phyloP scores from a whole-genome alignment of 1,140 invertebrate species.

The Asobara japonica region DNA sequence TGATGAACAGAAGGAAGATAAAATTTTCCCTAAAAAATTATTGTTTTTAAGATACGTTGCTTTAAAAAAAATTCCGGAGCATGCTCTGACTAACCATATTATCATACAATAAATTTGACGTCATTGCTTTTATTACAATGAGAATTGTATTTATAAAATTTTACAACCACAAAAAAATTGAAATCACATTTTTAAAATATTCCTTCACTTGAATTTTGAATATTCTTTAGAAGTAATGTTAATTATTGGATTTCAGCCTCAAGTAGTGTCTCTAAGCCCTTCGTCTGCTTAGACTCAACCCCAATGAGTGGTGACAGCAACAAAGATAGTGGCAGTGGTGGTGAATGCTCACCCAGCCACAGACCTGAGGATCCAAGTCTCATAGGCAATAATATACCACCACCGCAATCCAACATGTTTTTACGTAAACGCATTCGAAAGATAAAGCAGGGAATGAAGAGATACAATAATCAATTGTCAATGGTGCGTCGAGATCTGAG shows the following conservation, averaged over 20 bases:
- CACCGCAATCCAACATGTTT: slow-evolving; percentile 84
- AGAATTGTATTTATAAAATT: too few species aligned
- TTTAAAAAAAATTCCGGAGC: too few species aligned
- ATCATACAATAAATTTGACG: too few species aligned
- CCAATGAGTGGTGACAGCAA: slow-evolving; percentile 64
- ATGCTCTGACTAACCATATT: too few species aligned
- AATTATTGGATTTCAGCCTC: slow-evolving; percentile 62
- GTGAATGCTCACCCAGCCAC: slow-evolving; percentile 59
- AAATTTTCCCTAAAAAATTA: too few species aligned
- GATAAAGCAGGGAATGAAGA: slow-evolving; percentile 89
- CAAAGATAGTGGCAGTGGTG: slow-evolving; percentile 56
- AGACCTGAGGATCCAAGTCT: slow-evolving; percentile 65
- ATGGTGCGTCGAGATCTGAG: slow-evolving; percentile 79
- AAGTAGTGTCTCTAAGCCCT: slow-evolving; percentile 71
- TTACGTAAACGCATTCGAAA: slow-evolving; percentile 84
- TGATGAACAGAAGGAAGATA: slow-evolving; percentile 27
- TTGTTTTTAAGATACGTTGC: too few species aligned
- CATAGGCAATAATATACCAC: slow-evolving; percentile 70
- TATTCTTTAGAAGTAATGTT: not conserved
- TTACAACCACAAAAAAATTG: too few species aligned
- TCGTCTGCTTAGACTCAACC: slow-evolving; percentile 72
- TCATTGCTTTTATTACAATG: too few species aligned
- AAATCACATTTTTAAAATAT: too few species aligned
- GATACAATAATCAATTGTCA: slow-evolving; percentile 82
- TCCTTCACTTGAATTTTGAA: too few species aligned